phyloP scores from a whole-genome alignment of 2,113 vertebrate genomes.

The Prolemur simus region DNA sequence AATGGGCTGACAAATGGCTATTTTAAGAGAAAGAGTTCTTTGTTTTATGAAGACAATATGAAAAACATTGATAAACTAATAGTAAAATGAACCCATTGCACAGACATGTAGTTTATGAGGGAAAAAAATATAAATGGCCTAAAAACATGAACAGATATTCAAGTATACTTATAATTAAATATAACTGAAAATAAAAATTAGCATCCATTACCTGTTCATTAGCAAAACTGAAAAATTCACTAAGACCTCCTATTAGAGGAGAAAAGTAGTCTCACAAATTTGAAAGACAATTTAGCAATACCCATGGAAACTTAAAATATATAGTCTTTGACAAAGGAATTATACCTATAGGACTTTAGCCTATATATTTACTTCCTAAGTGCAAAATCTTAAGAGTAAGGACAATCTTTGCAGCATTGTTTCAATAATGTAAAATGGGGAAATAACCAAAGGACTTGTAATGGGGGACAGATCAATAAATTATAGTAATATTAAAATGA shows the following conservation, averaged over 20 bases:
- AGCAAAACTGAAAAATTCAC: constrained; percentile 2
- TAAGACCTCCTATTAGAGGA: not conserved
- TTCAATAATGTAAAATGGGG: not conserved
- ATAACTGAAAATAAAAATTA: constrained; percentile 22
- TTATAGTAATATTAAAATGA: not conserved
- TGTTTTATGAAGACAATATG: not conserved
- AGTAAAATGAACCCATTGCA: not conserved
- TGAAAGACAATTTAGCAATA: not conserved
- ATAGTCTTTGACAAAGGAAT: not conserved
- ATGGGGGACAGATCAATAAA: not conserved
- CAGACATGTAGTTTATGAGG: not conserved
- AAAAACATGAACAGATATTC: not conserved
- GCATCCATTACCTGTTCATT: not conserved
- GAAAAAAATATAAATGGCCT: not conserved
- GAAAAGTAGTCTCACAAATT: not conserved
- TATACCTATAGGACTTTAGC: not conserved
- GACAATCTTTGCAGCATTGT: not conserved
- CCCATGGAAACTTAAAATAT: not conserved
- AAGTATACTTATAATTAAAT: not conserved
- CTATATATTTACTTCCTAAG: not conserved
- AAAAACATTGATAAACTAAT: not conserved
- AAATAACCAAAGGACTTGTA: not conserved
- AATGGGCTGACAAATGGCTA: not conserved
- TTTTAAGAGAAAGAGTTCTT: not conserved
- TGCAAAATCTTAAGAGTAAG: not conserved